These are phyloP conservation scores for Sebastes iracundus DNA, from an alignment of 2,797 vertebrate species.

Conservation along the genomic window DNA sequence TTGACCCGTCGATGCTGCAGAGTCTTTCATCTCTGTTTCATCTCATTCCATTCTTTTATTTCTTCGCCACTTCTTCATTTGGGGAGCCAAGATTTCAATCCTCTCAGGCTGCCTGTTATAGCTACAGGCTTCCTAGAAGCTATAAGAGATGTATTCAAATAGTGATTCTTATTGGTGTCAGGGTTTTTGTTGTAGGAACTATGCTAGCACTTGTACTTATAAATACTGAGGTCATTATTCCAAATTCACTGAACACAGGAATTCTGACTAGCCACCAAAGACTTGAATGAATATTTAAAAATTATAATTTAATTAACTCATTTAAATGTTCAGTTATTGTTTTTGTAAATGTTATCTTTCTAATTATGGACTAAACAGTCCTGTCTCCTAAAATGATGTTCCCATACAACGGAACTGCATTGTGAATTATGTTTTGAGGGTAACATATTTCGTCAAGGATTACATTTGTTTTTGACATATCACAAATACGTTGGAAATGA, in stretches of 20 bases:
- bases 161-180: not conserved
- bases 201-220: not conserved
- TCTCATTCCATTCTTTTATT: not conserved
- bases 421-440: too few species aligned
- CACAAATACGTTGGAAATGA: too few species aligned
- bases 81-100: not conserved
- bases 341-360: not conserved
- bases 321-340: not conserved
- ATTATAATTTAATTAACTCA: not conserved
- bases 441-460: too few species aligned
- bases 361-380: too few species aligned
- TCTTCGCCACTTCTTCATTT: not conserved
- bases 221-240: not conserved
- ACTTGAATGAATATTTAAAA: not conserved
- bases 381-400: too few species aligned
- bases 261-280: not conserved
- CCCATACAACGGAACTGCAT: too few species aligned
- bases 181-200: not conserved
- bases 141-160: too few species aligned
- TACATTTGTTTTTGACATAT: too few species aligned
- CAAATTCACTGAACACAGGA: not conserved
- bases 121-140: not conserved
- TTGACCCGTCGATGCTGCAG: conserved; percentile 39
- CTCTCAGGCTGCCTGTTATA: not conserved
- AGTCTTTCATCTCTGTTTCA: conserved; percentile 36